Base-by-base conservation (phyloP, 1,140 invertebrate species). In the Cardiocondyla obscurior region DNA sequence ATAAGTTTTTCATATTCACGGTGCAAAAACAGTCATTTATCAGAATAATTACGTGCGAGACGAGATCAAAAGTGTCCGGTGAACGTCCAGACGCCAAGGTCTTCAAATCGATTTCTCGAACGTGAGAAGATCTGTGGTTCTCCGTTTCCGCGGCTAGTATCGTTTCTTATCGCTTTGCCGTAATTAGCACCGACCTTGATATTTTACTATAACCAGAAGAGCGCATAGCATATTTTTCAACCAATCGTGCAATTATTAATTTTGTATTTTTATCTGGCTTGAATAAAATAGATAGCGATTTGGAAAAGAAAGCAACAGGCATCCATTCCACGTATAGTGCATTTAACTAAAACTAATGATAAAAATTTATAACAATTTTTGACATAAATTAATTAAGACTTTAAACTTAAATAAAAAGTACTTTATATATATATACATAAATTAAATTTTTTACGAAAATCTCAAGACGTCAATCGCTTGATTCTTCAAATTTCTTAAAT, bases 81-180 rank as follows among this genome's bases (percentile, higher is more conserved):
- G 46, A 79, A 69, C 42, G 46, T 22, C 22, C 25, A 79, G 19
- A 19, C 2, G 19, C 4, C 46, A 64, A 64, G 70, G 53, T 4
- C 33, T 79, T 25, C 28, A 7, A 79, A 79, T 79, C 33, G 33
- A 79, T 79, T 79, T 79, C 33, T 69, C 49, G 36, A 79, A 79
- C 22, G 49, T 79, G 62, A 79, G 60, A 77, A 77, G 62, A 69
- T 39, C 16, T 30, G 36, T 12, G 12, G 19, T 30, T 14, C 25
- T 19, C 42, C 19, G n/a, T 25, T 79, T 39, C 30, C 28, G n/a
- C 22, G 22, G 4, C 46, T 6, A 46, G 25, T 62, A 64, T 76
- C 58, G 28, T 0, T 12, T 62, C 46, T 77, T 77, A 79, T 69
- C 46, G 62, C 16, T 25, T 3, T 16, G 16, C 16, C 44, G 46